These are phyloP conservation scores for Carpatolechia fugitivella DNA, from an alignment of 2,888 invertebrate species.

Conservation along the genomic window DNA sequence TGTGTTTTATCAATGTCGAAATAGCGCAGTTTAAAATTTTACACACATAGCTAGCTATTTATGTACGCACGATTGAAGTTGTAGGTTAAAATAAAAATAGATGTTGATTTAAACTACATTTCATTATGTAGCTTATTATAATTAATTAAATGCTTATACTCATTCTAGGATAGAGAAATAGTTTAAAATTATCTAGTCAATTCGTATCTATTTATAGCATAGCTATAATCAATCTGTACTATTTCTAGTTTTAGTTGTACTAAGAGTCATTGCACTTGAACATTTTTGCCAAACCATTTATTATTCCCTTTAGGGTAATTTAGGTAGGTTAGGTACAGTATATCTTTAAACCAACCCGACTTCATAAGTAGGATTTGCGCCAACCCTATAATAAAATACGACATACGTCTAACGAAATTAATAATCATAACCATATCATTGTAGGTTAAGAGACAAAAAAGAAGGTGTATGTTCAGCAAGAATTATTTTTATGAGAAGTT, in stretches of 20 bases:
- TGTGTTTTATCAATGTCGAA: conserved; percentile 22
- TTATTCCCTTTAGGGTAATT: neutral
- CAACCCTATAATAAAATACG: conserved; percentile 1
- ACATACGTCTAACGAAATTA: neutral
- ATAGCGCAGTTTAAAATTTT: conserved; percentile 18
- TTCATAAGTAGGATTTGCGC: neutral
- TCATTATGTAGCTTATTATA: conserved; percentile 24
- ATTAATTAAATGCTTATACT: conserved; percentile 2
- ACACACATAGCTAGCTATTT: conserved; percentile 7
- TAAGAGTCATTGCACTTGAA: neutral
- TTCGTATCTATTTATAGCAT: conserved; percentile 37
- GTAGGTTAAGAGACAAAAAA: conserved; percentile 46
- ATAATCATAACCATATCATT: conserved; percentile 54
- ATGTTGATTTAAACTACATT: conserved; percentile 19
- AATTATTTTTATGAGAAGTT: conserved; percentile 38
- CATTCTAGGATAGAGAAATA: conserved; percentile 22
- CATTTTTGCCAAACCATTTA: conserved; percentile 23
- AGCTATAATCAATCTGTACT: conserved; percentile 26
- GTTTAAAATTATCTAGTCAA: conserved; percentile 46
- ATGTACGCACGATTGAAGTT: conserved; percentile 17
- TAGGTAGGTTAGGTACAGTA: conserved; percentile 9
- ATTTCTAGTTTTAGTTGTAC: conserved; percentile 7
- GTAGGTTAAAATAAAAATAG: conserved; percentile 14
- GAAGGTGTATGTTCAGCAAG: conserved; percentile 28
- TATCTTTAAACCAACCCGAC: neutral